Evolutionary conservation across 2,113 vertebrate genomes (phyloP).

Genomic region (Platysteira castanea): DNA sequence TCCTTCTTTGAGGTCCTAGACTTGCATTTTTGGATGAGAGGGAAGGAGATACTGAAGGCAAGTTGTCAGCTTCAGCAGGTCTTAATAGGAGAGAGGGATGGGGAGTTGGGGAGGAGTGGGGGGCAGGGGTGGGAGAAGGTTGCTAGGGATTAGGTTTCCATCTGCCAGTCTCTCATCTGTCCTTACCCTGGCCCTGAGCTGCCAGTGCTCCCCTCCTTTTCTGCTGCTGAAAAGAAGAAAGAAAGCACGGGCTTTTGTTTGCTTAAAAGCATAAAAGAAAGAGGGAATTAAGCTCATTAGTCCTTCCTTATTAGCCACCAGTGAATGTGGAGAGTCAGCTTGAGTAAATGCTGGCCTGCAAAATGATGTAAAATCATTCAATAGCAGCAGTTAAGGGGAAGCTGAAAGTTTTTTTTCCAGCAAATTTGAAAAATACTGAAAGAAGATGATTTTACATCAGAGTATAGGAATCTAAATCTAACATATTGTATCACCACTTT

Average conservation of each 20-base stretch:
- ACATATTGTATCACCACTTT: not conserved
- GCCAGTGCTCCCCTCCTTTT: not conserved
- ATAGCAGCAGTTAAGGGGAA: not conserved
- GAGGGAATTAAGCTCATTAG: constrained; percentile 57
- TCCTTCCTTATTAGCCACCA: constrained; percentile 32
- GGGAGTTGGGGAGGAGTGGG: not conserved
- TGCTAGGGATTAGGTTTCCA: constrained; percentile 64
- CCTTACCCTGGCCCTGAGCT: not conserved
- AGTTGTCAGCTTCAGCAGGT: not conserved
- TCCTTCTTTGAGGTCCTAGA: not conserved
- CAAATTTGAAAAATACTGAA: not conserved
- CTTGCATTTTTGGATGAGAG: not conserved
- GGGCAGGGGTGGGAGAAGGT: not conserved
- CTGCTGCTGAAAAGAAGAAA: constrained; percentile 26
- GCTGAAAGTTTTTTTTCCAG: not conserved
- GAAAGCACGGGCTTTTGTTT: constrained; percentile 47
- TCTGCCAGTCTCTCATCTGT: constrained; percentile 37
- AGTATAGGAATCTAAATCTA: not conserved
- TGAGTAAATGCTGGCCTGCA: constrained; percentile 15
- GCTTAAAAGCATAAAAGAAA: constrained; percentile 46
- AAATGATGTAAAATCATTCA: not conserved
- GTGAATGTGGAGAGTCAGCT: not conserved
- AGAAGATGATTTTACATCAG: not conserved
- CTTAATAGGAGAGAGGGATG: not conserved
- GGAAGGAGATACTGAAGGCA: not conserved